phyloP scores from a whole-genome alignment of 2,113 vertebrate species.

The Physeter macrocephalus region DNA sequence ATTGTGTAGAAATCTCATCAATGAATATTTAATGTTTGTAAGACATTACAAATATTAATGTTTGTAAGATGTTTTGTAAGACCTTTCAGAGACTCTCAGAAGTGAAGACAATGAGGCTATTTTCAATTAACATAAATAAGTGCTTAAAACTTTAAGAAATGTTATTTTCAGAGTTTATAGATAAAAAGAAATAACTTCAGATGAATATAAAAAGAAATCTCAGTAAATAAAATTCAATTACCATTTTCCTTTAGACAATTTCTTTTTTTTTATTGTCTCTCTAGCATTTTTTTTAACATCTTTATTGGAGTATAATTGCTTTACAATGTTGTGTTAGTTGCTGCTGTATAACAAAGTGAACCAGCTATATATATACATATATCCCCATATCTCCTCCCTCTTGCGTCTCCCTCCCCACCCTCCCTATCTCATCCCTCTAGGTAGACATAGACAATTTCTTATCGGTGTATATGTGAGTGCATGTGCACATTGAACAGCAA shows the following conservation, averaged over 20 bases:
- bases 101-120: not conserved
- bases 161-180: not conserved
- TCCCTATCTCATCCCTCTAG: no score
- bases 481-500: not conserved
- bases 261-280: not conserved
- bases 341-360: no score
- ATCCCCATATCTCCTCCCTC: no score
- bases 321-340: no score
- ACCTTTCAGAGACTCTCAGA: not conserved
- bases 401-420: no score
- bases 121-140: not conserved
- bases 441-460: not conserved
- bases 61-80: not conserved
- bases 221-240: not conserved
- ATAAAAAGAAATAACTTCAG: not conserved
- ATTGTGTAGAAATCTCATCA: not conserved
- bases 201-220: not conserved
- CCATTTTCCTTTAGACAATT: not conserved
- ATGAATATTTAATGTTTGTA: not conserved
- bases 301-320: no score
- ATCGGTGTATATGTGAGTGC: not conserved
- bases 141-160: not conserved
- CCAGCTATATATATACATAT: no score
- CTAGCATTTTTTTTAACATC: no score
- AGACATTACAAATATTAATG: no score